Percentiles rank a stretch among this genome's conserved stretches.
Conservation (phyloP, 2,888 invertebrate species). For the Podabrus alpinus region DNA sequence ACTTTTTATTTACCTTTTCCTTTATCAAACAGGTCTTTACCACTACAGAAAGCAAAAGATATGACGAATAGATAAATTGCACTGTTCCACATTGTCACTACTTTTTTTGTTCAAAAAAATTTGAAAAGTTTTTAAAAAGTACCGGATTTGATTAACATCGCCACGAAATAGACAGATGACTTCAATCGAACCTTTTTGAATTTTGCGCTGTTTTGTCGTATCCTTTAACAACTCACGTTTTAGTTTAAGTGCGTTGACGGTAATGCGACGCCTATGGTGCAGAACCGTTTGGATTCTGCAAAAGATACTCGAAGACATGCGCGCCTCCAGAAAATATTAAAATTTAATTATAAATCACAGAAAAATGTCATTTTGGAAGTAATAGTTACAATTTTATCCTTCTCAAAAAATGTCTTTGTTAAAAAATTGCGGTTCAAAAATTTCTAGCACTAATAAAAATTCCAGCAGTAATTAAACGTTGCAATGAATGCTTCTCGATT, state of each 20-base stretch:
- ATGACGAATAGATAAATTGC: constrained; percentile 9
- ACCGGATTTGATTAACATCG: background rate
- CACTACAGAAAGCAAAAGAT: constrained; percentile 7
- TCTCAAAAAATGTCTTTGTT: background rate
- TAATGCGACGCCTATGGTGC: constrained; percentile 18
- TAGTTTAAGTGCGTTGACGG: constrained; percentile 11
- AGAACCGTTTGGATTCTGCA: constrained; percentile 15
- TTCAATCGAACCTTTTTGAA: background rate
- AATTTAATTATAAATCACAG: background rate
- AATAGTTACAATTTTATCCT: background rate
- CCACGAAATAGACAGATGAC: background rate
- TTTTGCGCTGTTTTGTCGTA: constrained; percentile 1
- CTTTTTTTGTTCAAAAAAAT: background rate
- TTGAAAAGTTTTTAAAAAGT: background rate
- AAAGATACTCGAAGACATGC: constrained; percentile 14
- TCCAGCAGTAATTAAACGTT: background rate
- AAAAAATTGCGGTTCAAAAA: background rate
- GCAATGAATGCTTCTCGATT: background rate
- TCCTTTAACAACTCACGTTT: constrained; percentile 3
- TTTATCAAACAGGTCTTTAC: constrained; percentile 22
- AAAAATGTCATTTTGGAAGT: background rate
- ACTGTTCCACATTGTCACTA: constrained; percentile 9
- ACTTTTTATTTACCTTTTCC: constrained; percentile 18
- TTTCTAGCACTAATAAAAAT: background rate
- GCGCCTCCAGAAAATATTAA: constrained; percentile 13